Evolutionary conservation across 2,888 invertebrate species (phyloP).

Genomic region (Euproctis similis): DNA sequence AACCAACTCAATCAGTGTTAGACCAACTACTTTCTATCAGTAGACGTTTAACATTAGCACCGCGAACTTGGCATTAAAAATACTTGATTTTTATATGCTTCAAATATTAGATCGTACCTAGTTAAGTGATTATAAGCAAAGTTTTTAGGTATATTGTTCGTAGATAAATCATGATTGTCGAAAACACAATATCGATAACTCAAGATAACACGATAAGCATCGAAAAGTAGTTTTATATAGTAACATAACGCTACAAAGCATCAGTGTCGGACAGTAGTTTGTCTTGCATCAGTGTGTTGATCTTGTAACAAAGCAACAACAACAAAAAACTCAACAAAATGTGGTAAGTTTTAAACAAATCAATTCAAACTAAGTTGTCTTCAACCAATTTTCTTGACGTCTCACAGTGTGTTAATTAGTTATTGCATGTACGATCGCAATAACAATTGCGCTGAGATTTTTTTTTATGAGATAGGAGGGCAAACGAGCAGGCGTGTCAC

Average conservation of each 20-base stretch:
- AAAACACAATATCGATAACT: slow-evolving; percentile 25
- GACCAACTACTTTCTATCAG: slow-evolving; percentile 16
- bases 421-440: too few relatives aligned
- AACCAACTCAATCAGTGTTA: slow-evolving; percentile 11
- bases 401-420: too few relatives aligned
- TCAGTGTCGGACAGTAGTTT: slow-evolving; percentile 20
- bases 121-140: too few relatives aligned
- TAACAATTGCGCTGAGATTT: too few relatives aligned
- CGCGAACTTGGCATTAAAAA: slow-evolving; percentile 7
- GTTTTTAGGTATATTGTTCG: too few relatives aligned
- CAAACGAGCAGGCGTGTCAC: too few relatives aligned
- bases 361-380: too few relatives aligned
- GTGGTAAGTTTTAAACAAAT: slow-evolving; percentile 28
- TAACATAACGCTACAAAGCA: slow-evolving; percentile 11
- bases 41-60: slow-evolving; percentile 11
- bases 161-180: slow-evolving; percentile 3
- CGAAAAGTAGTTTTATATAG: slow-evolving; percentile 27
- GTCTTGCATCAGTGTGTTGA: slow-evolving; percentile 16
- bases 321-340: slow-evolving; percentile 22
- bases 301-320: too few relatives aligned
- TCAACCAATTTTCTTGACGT: too few relatives aligned
- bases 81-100: too few relatives aligned
- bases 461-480: too few relatives aligned
- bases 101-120: too few relatives aligned
- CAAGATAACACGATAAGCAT: slow-evolving; percentile 26